These are phyloP conservation scores for Ahaetulla prasina DNA, from an alignment of 2,113 vertebrate species.

Conservation along the genomic window DNA sequence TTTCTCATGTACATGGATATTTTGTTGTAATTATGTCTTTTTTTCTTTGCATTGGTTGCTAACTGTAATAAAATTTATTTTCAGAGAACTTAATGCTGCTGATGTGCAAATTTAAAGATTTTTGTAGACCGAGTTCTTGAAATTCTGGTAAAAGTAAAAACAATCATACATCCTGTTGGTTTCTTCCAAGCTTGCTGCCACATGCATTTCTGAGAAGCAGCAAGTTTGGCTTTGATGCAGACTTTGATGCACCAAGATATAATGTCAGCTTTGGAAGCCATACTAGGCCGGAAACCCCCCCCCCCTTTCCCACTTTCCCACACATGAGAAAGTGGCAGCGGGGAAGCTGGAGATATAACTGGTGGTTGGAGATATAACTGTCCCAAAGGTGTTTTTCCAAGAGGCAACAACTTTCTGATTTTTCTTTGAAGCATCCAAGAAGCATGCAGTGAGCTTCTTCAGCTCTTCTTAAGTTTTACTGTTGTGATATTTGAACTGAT, in stretches of 20 bases:
- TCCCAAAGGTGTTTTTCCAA: too few relatives aligned
- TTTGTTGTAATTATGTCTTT: not conserved
- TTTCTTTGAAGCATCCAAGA: too few relatives aligned
- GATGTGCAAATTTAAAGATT: not conserved
- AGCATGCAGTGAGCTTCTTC: too few relatives aligned
- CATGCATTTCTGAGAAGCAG: not conserved
- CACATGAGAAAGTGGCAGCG: too few relatives aligned
- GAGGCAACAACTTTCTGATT: too few relatives aligned
- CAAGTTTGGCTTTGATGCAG: not conserved
- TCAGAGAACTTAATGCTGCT: not conserved
- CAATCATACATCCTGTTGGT: not conserved
- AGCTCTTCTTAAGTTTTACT: not conserved
- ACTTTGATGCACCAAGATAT: not conserved
- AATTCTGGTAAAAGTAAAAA: not conserved
- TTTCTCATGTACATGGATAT: not conserved
- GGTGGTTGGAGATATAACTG: too few relatives aligned
- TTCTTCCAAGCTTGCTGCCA: not conserved
- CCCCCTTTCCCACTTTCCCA: too few relatives aligned
- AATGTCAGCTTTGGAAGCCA: too few relatives aligned
- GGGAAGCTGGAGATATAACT: too few relatives aligned
- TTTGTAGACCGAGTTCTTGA: not conserved
- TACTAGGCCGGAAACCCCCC: too few relatives aligned
- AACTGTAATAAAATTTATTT: not conserved
- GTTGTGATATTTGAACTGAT: not conserved
- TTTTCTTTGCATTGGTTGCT: not conserved